Evolutionary conservation across 2,888 invertebrate genomes (phyloP).

Genomic region (Acleris cristana): DNA sequence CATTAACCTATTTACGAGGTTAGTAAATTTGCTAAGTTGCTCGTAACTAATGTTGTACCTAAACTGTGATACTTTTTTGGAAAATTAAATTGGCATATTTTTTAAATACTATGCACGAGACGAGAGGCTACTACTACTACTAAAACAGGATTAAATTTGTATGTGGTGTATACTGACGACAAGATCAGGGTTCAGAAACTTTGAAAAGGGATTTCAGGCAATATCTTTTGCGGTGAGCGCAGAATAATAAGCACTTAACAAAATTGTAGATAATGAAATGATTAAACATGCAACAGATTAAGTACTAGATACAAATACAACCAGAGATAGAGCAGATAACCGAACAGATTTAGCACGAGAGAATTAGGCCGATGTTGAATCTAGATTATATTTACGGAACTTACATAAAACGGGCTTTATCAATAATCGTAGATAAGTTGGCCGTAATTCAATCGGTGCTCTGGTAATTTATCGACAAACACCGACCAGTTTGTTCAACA

Average conservation of each 20-base stretch:
- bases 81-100: neutral
- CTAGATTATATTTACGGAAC: conserved; percentile 52
- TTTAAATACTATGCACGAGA: neutral
- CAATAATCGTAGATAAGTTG: conserved; percentile 49
- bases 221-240: neutral
- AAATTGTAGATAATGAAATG: neutral
- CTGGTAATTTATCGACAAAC: conserved; percentile 43
- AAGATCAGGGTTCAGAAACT: no score
- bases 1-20: conserved; percentile 66
- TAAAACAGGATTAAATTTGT: no score
- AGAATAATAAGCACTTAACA: neutral
- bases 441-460: conserved; percentile 45
- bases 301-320: conserved; percentile 21
- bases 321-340: conserved; percentile 16
- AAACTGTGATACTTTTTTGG: neutral
- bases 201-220: neutral
- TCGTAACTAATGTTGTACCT: neutral
- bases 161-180: neutral
- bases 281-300: neutral
- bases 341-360: conserved; percentile 41
- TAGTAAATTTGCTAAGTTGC: conserved; percentile 44
- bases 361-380: conserved; percentile 50
- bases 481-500: conserved; percentile 42
- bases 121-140: no score
- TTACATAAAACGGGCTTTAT: conserved; percentile 51